Evolutionary conservation across 2,113 vertebrate genomes (phyloP).

Genomic region (Megaceryle torquata): DNA sequence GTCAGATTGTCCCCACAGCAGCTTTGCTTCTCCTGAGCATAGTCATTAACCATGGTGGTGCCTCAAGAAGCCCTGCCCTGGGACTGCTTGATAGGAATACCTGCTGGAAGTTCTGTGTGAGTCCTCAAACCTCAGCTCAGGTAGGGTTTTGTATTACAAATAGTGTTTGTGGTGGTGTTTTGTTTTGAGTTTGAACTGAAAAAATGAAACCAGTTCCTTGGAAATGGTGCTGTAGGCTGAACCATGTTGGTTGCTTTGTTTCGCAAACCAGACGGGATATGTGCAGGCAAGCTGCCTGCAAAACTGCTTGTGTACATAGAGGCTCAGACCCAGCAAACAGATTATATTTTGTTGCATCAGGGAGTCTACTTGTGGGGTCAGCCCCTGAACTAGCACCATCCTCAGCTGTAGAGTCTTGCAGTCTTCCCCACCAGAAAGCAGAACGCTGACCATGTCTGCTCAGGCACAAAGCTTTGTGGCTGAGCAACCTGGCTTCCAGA

Average conservation of each 20-base stretch:
- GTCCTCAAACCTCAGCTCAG: not conserved
- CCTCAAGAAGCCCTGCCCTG: not conserved
- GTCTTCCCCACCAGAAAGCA: not conserved
- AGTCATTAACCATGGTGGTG: not conserved
- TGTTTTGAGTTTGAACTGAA: not conserved
- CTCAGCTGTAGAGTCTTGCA: not conserved
- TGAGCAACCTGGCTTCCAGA: not conserved
- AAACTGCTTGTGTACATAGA: rapidly evolving
- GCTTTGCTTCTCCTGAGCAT: not conserved
- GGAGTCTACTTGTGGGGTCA: not conserved
- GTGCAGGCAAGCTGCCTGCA: not conserved
- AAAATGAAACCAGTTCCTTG: not conserved
- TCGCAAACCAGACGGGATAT: not conserved
- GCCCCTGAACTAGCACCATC: not conserved
- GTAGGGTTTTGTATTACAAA: not conserved
- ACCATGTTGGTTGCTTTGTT: not conserved
- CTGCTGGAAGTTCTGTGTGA: not conserved
- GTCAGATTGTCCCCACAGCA: not conserved
- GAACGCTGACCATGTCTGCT: rapidly evolving
- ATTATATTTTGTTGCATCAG: rapidly evolving
- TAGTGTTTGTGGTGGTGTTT: not conserved
- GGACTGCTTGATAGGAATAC: not conserved
- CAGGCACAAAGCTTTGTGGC: not conserved
- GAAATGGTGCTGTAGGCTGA: not conserved
- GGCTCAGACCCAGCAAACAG: not conserved